Base-by-base conservation (phyloP, 2,113 vertebrate genomes). In the Todiramphus chloris region DNA sequence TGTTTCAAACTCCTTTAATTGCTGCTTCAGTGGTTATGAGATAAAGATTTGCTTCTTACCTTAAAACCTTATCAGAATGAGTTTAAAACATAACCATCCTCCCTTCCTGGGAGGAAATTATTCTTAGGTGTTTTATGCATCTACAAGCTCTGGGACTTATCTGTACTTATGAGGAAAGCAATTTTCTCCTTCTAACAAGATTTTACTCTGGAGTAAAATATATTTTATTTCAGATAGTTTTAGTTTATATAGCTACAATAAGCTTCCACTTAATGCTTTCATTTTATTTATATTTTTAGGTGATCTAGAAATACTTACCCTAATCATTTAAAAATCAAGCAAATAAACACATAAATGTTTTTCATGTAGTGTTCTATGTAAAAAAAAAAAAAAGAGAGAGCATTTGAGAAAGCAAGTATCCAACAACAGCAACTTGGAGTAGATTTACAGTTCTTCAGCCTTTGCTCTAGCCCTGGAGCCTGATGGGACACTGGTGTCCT, bases 401-500 rank as follows among this genome's bases (percentile, higher is more conserved):
- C 84, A 60, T 95, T 53, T 77, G 75, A 92, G 69, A 96, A 90
- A 94, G 14, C 28, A 0, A 96, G 68, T 66, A 87, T 87, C 53
- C 92, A 95, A 74, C 95, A 97, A 89, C 97, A 97, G 96, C 95
- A 97, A 97, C 97, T 97, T 96, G 95, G 97, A 98, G 97, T 97
- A 97, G 97, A 98, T 98, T 98, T 98, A 98, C 97, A 98, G 98
- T 97, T 98, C 96, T 97, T 89, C 97, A 97, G 95, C 97, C 96
- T 95, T 97, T 97, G 95, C 97, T 97, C 96, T 93, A 97, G 97
- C 98, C 98, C 98, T 96, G 95, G 67, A 98, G 98, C 98, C 97
- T 98, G 98, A 98, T 98, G 98, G 98, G 98, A 98, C 97, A 93
- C 87, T 94, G 97, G 97, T 98, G 98, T 99, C 98, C 98, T 98